Conservation (phyloP, 1,140 invertebrate species). For the Acromyrmex charruanus region DNA sequence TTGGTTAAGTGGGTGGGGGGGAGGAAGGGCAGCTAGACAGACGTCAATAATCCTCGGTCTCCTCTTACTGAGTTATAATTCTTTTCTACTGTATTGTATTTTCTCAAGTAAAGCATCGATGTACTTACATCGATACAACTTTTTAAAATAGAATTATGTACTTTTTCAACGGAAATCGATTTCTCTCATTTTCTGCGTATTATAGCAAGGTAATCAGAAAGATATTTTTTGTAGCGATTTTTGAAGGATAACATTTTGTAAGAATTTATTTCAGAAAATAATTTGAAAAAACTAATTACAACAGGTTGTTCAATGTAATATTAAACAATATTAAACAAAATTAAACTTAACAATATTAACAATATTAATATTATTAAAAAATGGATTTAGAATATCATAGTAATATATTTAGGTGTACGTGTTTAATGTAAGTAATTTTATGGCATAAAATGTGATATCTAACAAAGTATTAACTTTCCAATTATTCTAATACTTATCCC, state of each 20-base stretch:
- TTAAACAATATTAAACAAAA: neutral
- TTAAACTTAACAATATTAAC: neutral
- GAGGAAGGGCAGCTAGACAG: no score
- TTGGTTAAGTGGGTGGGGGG: no score
- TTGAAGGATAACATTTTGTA: neutral
- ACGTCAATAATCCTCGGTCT: no score
- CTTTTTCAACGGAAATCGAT: neutral
- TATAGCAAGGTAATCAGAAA: neutral
- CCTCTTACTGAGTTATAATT: no score
- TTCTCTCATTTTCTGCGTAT: neutral
- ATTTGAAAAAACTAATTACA: neutral
- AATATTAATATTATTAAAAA: neutral
- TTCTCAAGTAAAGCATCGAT: no score
- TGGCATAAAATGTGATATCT: neutral
- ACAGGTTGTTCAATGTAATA: neutral
- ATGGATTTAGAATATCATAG: neutral
- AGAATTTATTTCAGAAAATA: neutral
- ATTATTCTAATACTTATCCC: neutral
- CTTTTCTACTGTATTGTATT: no score
- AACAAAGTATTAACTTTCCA: neutral
- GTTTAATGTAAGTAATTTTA: no score
- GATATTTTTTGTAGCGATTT: neutral
- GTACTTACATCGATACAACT: neutral
- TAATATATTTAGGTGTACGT: no score
- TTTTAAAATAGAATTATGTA: neutral